These are phyloP conservation scores for Chaetura pelagica DNA, from an alignment of 2,113 vertebrate species.

Conservation along the genomic window DNA sequence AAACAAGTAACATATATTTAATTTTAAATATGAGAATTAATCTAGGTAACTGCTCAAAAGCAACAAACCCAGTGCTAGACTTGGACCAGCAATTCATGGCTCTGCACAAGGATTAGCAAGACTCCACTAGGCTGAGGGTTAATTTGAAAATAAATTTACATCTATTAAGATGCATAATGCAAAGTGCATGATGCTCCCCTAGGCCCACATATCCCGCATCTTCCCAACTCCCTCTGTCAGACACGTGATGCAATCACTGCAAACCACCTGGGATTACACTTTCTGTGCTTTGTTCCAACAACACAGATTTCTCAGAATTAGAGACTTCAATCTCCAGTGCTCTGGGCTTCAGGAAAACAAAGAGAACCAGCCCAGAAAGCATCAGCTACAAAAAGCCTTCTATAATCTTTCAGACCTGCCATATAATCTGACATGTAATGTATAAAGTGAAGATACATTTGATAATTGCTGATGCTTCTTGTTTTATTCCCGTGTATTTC, in stretches of 20 bases:
- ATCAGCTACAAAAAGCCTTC: neutral
- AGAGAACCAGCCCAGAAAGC: neutral
- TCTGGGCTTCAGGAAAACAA: neutral
- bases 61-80: constrained; percentile 21
- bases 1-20: neutral
- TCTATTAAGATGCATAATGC: neutral
- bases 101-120: constrained; percentile 46
- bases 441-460: neutral
- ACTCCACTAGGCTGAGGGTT: neutral
- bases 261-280: neutral
- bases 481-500: neutral
- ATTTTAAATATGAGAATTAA: constrained; percentile 55
- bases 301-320: neutral
- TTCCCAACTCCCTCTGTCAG: rapidly evolving
- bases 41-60: constrained; percentile 45
- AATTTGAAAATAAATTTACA: constrained; percentile 26
- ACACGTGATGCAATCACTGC: neutral
- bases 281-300: neutral
- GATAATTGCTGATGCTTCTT: neutral
- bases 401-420: neutral
- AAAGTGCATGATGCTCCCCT: neutral
- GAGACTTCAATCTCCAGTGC: neutral
- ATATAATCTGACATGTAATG: neutral
- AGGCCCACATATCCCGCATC: neutral
- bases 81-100: constrained; percentile 49